These are phyloP conservation scores for Drosophila melanocephala DNA, from an alignment of 2,888 invertebrate genomes.

Conservation along the genomic window DNA sequence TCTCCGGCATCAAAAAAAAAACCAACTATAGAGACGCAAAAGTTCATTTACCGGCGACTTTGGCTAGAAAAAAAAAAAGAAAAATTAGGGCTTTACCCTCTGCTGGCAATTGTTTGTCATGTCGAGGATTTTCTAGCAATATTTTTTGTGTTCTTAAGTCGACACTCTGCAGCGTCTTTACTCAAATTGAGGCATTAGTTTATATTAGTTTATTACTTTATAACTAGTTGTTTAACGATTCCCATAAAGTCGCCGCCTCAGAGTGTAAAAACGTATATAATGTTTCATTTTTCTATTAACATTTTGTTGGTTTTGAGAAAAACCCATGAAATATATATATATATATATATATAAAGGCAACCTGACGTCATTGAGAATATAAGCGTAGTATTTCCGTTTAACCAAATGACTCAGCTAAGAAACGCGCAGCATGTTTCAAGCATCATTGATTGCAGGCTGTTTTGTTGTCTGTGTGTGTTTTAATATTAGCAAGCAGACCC, in stretches of 20 bases:
- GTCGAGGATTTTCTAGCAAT: conserved; percentile 24
- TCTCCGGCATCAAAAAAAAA: conserved; percentile 13
- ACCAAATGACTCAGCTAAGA: conserved; percentile 36
- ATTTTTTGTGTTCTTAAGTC: conserved; percentile 20
- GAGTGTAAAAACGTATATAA: conserved; percentile 14
- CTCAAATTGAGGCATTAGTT: conserved; percentile 18
- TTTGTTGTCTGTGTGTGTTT: background rate
- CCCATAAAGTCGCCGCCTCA: conserved; percentile 25
- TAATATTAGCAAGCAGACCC: conserved; percentile 11
- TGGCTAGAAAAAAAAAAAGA: background rate
- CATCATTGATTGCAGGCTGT: conserved; percentile 23
- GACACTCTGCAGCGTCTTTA: conserved; percentile 31
- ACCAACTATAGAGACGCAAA: conserved; percentile 14
- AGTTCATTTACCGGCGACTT: conserved; percentile 37
- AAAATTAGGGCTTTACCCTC: background rate
- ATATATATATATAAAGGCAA: background rate
- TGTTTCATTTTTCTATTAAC: conserved; percentile 34
- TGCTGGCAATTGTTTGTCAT: conserved; percentile 16
- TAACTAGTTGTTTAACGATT: conserved; percentile 20
- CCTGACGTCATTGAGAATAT: conserved; percentile 58
- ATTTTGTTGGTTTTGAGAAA: conserved; percentile 31
- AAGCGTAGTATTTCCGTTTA: conserved; percentile 47
- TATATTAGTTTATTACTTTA: conserved; percentile 5
- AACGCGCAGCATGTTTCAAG: conserved; percentile 26
- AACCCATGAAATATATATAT: conserved; percentile 47